Evolutionary conservation across 92 coral and sea anemone genomes (phyloP), one percentile per base, ranked within the genome.

Genomic region (Epizoanthus rinbou): DNA sequence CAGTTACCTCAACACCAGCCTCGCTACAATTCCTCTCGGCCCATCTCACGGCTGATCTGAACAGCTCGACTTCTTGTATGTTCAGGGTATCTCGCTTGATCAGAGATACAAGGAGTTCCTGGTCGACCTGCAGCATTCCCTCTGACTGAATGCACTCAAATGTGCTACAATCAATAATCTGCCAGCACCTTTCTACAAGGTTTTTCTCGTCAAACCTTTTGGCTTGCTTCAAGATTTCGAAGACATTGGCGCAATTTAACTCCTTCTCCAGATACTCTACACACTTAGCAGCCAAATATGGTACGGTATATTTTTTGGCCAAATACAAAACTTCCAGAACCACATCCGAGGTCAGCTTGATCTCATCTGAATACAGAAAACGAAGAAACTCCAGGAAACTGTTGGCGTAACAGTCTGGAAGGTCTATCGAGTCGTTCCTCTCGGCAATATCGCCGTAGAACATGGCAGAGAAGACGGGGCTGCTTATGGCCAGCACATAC

Each of bases 251-350:
- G 47, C 68, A 75, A 59, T 73, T 83, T 11, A 87, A 18, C 23
- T 78, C 76, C 17, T 60, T 57, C 43, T 72, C 83, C 64, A 87
- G 41, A 84, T 85, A 75, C 19, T 70, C 76, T n/a, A 80, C 54
- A 57, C 90, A 91, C 33, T 15, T 53, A 5, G 79, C 83, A 4
- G 87, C 53, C 54, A 91, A 79, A 15, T 80, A 69, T 3, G 94
- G 87, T 58, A 88, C 86, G 73, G 88, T 88, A 80, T 90, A 87
- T 25, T 90, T 90, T 84, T 84, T 85, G 43, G 89, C 73, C 50
- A 87, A 18, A 71, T 87, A 84, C 75, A 87, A 54, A 19, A 90
- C 66, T 59, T 64, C 76, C n/a, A 87, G 69, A 4, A 70, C 93
- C 31, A 52, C 68, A 23, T 83, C 90, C 50, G 74, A 54, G 60